Base-by-base conservation (phyloP, 1,140 invertebrate species). In the Asbolus verrucosus region DNA sequence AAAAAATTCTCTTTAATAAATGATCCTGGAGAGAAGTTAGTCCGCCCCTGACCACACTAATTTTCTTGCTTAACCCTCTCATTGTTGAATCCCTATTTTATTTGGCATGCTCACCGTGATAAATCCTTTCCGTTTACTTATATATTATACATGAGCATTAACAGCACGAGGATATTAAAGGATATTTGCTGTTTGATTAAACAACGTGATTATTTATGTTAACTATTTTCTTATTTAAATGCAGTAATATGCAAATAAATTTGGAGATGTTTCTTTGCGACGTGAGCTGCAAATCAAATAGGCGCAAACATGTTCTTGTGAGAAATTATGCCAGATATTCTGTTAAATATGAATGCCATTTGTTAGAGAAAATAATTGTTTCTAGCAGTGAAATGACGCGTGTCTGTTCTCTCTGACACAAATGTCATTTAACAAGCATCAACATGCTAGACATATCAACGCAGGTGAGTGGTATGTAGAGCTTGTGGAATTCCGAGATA, bases 381-480 rank as follows among this genome's bases (percentile, higher is more conserved):
- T 62, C 27, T n/a, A 33, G 41, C 3, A 8, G n/a, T 63, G 33
- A 41, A 63, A 38, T 63, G 36, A 63, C 61, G 61, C 33, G 19
- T 36, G 59, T 62, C 59, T 62, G 16, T 62, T 38, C 30, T 13
- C 36, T 15, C 33, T 24, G 39, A 41, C 36, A 63, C 41, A 63
- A 63, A 63, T 41, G 61, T 63, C 61, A 63, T 41, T 63, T 63
- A 63, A 63, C 61, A 63, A 63, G 61, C 61, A 63, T 63, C 61
- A 67, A 21, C 46, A 67, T 67, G 46, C 31, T 67, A 67, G 66
- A 39, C 66, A 67, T 67, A 59, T 67, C 66, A 36, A 39, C 16
- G 66, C 31, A 67, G 36, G 66, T 67, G 46, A 67, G 46, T 67
- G 66, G 46, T 39, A 67, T 66, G 63, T 66, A 33, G 63, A 66